A percentile compares a stretch with the other conserved stretches of the same genome.
Evolutionary conservation across 2,797 vertebrate species (phyloP).

Genomic region (Myripristis murdjan): DNA sequence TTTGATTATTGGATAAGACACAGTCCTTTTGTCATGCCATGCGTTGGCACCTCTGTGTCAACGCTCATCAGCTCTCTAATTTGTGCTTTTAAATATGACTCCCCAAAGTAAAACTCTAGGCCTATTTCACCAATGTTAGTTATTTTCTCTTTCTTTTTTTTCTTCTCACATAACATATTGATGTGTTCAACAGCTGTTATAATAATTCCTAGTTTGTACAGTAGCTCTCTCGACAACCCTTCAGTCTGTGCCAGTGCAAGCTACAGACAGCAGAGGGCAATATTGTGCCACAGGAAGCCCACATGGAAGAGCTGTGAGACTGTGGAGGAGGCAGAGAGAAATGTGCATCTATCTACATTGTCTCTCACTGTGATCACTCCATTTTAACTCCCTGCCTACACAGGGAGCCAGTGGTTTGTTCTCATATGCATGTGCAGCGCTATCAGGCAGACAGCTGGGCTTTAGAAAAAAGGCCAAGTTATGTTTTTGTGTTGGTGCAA

Average conservation of each 20-base stretch:
- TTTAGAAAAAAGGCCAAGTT: slow-evolving; percentile 71
- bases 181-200: slow-evolving; percentile 13
- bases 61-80: background rate
- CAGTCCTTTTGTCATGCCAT: background rate
- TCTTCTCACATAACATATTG: slow-evolving; percentile 32
- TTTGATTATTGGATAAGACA: background rate
- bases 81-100: background rate
- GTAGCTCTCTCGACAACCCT: background rate
- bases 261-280: slow-evolving; percentile 78
- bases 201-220: slow-evolving; percentile 8
- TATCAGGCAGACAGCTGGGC: slow-evolving; percentile 69
- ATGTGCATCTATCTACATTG: slow-evolving; percentile 67
- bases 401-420: slow-evolving; percentile 67
- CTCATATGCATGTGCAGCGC: slow-evolving; percentile 67
- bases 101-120: background rate
- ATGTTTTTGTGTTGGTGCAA: slow-evolving; percentile 52
- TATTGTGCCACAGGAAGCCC: slow-evolving; percentile 65
- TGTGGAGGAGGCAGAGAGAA: slow-evolving; percentile 45
- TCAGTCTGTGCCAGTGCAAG: background rate
- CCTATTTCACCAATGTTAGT: too few relatives aligned
- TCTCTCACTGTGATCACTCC: slow-evolving; percentile 74
- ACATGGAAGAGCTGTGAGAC: slow-evolving; percentile 1
- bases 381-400: slow-evolving; percentile 72
- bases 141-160: too few relatives aligned
- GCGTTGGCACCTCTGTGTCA: background rate